Evolutionary conservation across 1,140 invertebrate species (phyloP).

Genomic region (Aricia agestis): DNA sequence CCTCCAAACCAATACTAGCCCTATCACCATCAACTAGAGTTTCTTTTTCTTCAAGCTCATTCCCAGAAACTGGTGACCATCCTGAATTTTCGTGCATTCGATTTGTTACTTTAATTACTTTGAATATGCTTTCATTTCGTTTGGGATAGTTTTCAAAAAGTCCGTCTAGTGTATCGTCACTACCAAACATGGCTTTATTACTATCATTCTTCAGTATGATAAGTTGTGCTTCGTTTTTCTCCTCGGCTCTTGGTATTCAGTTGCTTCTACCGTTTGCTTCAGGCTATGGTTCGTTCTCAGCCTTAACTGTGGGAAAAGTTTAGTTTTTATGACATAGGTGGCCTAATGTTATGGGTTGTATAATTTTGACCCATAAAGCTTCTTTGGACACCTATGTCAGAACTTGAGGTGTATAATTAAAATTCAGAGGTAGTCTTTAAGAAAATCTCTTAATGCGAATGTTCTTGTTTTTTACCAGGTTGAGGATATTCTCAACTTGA

Average conservation of each 20-base stretch:
- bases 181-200: slow-evolving; percentile 26
- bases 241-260: slow-evolving; percentile 47
- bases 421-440: background rate
- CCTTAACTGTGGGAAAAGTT: slow-evolving; percentile 61
- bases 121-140: background rate
- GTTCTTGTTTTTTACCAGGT: background rate
- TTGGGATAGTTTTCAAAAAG: slow-evolving; percentile 21
- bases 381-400: slow-evolving; percentile 25
- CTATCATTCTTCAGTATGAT: slow-evolving; percentile 1
- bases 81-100: background rate
- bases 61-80: background rate
- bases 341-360: slow-evolving; percentile 24
- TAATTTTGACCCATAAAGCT: slow-evolving; percentile 23
- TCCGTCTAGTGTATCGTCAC: slow-evolving; percentile 30
- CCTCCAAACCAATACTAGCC: background rate
- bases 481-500: too few species aligned
- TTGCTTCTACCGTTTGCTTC: slow-evolving; percentile 69
- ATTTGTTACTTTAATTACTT: background rate
- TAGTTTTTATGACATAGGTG: slow-evolving; percentile 35
- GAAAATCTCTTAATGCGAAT: background rate
- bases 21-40: background rate
- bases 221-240: background rate
- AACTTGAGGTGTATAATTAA: background rate
- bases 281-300: slow-evolving; percentile 66
- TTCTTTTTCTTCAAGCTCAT: background rate